These are phyloP conservation scores for Gnathonemus echidnorhynchus DNA, from an alignment of 2,113 vertebrate species.

Conservation along the genomic window DNA sequence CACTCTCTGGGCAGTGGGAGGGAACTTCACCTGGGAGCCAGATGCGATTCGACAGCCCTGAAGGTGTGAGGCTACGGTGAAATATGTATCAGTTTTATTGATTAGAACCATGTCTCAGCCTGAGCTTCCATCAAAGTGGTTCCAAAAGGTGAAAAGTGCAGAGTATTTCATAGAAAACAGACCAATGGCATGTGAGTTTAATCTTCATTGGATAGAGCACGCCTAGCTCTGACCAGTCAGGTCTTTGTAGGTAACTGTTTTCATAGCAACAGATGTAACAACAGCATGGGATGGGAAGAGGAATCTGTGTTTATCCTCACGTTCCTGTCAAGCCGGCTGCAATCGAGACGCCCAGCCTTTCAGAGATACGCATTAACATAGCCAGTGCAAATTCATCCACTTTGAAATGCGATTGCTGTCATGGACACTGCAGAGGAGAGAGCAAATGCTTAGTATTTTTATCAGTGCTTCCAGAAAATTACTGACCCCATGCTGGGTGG, in stretches of 20 bases:
- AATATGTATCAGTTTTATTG: not conserved
- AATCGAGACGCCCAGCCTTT: not conserved
- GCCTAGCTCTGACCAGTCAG: not conserved
- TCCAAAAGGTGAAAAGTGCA: not conserved
- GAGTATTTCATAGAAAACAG: not conserved
- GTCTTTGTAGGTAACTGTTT: not conserved
- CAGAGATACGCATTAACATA: not conserved
- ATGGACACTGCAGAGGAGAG: not conserved
- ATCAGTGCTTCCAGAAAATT: not conserved
- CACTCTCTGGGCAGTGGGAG: not conserved
- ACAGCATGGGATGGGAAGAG: not conserved
- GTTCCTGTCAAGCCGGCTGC: not conserved
- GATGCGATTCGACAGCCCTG: not conserved
- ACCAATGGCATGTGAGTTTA: not conserved
- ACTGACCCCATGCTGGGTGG: not conserved
- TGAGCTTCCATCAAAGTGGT: not conserved
- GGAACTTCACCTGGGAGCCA: not conserved
- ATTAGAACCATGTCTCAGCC: not conserved
- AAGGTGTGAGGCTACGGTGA: not conserved
- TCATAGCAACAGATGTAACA: constrained; percentile 3
- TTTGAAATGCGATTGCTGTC: not conserved
- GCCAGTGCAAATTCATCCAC: no score
- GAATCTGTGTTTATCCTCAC: not conserved
- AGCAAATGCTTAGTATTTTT: not conserved
- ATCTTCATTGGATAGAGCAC: not conserved